These are phyloP conservation scores for Puma concolor DNA, from an alignment of 2,113 vertebrate species.

Conservation along the genomic window DNA sequence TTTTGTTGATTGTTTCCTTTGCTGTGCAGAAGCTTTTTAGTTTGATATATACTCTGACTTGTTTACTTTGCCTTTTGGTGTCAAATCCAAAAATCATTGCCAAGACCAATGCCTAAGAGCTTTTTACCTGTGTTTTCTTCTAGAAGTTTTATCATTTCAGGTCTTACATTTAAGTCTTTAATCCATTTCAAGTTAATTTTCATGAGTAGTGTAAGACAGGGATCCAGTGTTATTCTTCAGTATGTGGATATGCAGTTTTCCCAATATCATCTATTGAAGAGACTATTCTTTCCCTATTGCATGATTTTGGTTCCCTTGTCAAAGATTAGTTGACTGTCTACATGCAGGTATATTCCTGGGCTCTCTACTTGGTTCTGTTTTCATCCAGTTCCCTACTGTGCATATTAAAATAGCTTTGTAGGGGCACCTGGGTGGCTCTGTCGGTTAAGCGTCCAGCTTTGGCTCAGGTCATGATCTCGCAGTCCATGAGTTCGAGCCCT, in stretches of 20 bases:
- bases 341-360: not conserved
- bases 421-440: no score
- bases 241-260: not conserved
- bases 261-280: not conserved
- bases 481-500: no score
- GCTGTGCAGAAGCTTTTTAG: not conserved
- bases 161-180: not conserved
- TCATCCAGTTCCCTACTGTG: not conserved
- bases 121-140: not conserved
- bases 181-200: not conserved
- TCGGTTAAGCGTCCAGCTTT: no score
- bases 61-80: not conserved
- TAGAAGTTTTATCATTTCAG: not conserved
- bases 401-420: not conserved
- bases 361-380: not conserved
- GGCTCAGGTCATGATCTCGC: no score
- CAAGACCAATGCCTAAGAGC: not conserved
- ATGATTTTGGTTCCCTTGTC: not conserved
- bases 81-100: not conserved
- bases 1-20: not conserved
- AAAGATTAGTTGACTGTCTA: not conserved
- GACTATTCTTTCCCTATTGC: not conserved
- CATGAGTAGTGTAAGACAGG: not conserved
- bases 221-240: not conserved
- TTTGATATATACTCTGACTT: not conserved